phyloP scores from a whole-genome alignment of 1,140 invertebrate genomes.

The Drosophila triauraria region DNA sequence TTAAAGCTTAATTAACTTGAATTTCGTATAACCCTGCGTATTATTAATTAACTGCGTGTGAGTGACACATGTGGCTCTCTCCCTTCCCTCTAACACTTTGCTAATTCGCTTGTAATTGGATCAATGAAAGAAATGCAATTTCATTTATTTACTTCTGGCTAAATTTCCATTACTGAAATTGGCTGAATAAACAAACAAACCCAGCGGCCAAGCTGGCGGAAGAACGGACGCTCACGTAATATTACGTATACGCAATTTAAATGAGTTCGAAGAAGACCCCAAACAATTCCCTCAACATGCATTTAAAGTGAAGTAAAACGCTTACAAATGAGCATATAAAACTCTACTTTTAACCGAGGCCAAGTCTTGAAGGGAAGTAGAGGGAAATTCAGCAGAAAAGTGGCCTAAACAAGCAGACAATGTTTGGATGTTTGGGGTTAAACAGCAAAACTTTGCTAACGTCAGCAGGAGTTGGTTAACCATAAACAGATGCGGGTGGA shows the following conservation, averaged over 20 bases:
- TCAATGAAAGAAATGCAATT: constrained; percentile 30
- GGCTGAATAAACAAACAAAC: constrained; percentile 37
- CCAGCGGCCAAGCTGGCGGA: background rate
- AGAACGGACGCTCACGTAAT: constrained; percentile 6
- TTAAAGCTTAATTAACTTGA: constrained; percentile 61
- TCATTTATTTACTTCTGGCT: constrained; percentile 23
- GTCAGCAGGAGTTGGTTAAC: background rate
- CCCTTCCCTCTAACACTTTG: background rate
- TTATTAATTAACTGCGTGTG: constrained; percentile 51
- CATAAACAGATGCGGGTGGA: background rate
- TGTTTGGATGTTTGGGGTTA: constrained; percentile 8
- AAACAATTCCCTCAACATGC: constrained; percentile 64
- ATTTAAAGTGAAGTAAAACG: constrained; percentile 48
- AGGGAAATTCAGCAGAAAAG: constrained; percentile 2
- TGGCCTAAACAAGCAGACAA: constrained; percentile 14
- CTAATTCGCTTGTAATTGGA: constrained; percentile 16
- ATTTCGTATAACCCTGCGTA: constrained; percentile 26
- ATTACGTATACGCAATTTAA: constrained; percentile 50
- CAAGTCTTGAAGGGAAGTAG: constrained; percentile 18
- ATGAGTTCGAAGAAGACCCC: constrained; percentile 47
- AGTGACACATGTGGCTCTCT: constrained; percentile 21
- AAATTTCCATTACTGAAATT: constrained; percentile 53
- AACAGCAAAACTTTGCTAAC: constrained; percentile 8
- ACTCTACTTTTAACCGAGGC: constrained; percentile 28
- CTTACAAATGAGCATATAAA: constrained; percentile 60